These are phyloP conservation scores for Oithona nana DNA, from an alignment of 2,888 invertebrate genomes.

Conservation along the genomic window DNA sequence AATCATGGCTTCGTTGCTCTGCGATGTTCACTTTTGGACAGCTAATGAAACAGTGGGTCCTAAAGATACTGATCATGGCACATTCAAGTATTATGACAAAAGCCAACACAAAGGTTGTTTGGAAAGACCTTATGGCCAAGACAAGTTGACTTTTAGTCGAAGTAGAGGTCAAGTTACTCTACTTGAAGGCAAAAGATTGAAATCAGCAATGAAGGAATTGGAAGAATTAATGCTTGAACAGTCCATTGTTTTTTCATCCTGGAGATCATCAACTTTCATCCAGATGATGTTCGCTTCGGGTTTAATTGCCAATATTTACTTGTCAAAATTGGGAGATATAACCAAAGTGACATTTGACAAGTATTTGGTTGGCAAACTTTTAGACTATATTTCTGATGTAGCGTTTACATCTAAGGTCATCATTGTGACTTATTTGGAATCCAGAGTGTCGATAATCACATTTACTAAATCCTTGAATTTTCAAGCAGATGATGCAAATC, in stretches of 20 bases:
- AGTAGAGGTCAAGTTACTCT: background rate
- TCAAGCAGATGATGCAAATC: background rate
- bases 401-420: background rate
- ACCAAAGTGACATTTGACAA: constrained; percentile 1
- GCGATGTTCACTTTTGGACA: constrained; percentile 3
- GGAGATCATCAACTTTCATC: background rate
- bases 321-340: constrained; percentile 3
- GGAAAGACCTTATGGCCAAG: background rate
- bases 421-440: background rate
- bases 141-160: background rate
- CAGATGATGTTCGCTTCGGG: constrained; percentile 4
- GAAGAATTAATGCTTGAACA: constrained; percentile 7
- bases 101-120: background rate
- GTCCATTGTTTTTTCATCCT: constrained; percentile 1
- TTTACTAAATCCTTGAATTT: background rate
- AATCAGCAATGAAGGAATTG: background rate
- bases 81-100: background rate
- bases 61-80: background rate
- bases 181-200: background rate
- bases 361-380: background rate
- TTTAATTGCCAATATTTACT: background rate
- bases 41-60: background rate
- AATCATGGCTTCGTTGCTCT: constrained; percentile 1
- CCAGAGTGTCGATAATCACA: background rate
- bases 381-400: background rate